Conservation (phyloP, 2,797 vertebrate genomes). For the Chromis chromis region DNA sequence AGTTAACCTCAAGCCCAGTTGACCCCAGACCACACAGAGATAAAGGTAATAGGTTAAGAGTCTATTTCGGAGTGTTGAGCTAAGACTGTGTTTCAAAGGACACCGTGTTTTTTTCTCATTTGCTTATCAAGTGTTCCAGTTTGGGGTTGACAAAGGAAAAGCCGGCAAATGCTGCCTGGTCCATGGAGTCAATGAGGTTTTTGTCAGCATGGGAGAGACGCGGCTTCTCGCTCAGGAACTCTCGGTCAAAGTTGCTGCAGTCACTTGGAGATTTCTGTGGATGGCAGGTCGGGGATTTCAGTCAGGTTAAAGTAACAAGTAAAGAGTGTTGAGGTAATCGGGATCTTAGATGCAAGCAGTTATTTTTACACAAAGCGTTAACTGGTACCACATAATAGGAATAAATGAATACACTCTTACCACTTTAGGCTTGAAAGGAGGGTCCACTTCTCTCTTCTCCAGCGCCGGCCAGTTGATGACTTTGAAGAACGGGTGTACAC, state of each 20-base stretch:
- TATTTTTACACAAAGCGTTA: background rate
- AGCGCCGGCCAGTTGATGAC: constrained; percentile 91
- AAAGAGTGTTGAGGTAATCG: background rate
- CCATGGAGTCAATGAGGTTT: constrained; percentile 97
- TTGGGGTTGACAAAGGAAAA: constrained; percentile 97
- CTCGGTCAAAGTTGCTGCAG: constrained; percentile 97
- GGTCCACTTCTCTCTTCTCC: constrained; percentile 88
- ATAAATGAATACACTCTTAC: constrained; percentile 78
- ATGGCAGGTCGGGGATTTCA: constrained; percentile 42
- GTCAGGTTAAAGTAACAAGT: constrained; percentile 20
- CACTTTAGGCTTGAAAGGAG: constrained; percentile 98
- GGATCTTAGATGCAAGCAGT: background rate
- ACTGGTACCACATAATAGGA: background rate
- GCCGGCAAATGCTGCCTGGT: constrained; percentile 90
- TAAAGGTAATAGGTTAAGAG: constrained; percentile 22
- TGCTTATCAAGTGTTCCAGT: constrained; percentile 88
- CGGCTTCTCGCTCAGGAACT: constrained; percentile 96
- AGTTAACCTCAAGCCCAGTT: constrained; percentile 26
- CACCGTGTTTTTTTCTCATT: constrained; percentile 75
- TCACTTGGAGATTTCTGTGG: constrained; percentile 92
- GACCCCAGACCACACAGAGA: constrained; percentile 27
- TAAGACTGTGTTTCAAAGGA: background rate
- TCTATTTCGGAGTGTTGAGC: constrained; percentile 6
- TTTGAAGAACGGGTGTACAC: constrained; percentile 92
- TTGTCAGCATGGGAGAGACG: constrained; percentile 93